Percentiles rank a stretch among this genome's conserved stretches.
Evolutionary conservation across 2,888 invertebrate genomes (phyloP).

Genomic region (Xylota segnis): DNA sequence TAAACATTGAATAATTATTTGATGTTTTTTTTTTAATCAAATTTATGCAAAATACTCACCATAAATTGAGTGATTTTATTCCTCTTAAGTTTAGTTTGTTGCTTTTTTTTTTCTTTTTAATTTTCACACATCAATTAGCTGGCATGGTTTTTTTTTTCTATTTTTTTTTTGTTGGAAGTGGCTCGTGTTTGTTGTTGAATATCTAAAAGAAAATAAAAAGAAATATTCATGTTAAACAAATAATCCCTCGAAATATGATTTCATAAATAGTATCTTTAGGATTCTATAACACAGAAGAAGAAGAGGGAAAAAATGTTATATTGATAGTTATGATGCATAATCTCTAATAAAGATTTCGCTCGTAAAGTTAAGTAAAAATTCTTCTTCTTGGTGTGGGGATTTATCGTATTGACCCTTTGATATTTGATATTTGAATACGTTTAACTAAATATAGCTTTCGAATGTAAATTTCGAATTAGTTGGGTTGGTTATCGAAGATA

Average conservation of each 20-base stretch:
- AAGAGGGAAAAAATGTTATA: conserved; percentile 10
- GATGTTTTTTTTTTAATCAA: conserved; percentile 21
- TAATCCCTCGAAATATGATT: conserved; percentile 47
- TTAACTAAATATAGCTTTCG: conserved; percentile 32
- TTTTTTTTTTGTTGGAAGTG: not conserved
- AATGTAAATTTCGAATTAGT: conserved; percentile 41
- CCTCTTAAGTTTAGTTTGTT: conserved; percentile 22
- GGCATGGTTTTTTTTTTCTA: conserved; percentile 29
- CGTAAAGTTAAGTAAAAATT: conserved; percentile 23
- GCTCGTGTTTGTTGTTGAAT: conserved; percentile 30
- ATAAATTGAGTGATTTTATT: conserved; percentile 76
- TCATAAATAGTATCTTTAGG: conserved; percentile 28
- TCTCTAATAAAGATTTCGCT: conserved; percentile 55
- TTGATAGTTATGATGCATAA: conserved; percentile 60
- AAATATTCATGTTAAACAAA: conserved; percentile 31
- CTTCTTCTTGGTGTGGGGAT: conserved; percentile 2
- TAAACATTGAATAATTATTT: conserved; percentile 58
- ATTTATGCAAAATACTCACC: conserved; percentile 74
- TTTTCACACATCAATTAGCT: conserved; percentile 53
- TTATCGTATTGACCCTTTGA: conserved; percentile 50
- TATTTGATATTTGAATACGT: conserved; percentile 51
- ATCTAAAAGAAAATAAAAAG: conserved; percentile 45
- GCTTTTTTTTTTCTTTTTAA: conserved; percentile 6
- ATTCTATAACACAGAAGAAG: conserved; percentile 9
- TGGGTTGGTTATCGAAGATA: not conserved